phyloP scores from a whole-genome alignment of 2,113 vertebrate species.

The Rana temporaria region DNA sequence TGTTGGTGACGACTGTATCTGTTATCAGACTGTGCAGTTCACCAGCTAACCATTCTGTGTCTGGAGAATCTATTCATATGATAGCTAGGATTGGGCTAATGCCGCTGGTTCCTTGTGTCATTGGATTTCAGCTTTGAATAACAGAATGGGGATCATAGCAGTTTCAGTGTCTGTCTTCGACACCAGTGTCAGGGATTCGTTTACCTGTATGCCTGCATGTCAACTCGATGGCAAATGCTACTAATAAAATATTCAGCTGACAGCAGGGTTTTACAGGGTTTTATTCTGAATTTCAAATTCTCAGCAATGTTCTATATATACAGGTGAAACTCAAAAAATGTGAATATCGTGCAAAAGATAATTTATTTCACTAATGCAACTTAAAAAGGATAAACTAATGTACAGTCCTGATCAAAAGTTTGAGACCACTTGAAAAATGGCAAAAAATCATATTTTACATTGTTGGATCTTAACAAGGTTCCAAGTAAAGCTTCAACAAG shows the following conservation, averaged over 20 bases:
- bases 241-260: constrained; percentile 24
- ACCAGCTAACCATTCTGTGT: not conserved
- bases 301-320: too few relatives aligned
- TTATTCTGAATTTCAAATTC: too few relatives aligned
- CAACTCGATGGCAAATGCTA: not conserved
- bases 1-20: constrained; percentile 4
- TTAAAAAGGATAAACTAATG: too few relatives aligned
- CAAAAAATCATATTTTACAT: too few relatives aligned
- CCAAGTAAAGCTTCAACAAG: too few relatives aligned
- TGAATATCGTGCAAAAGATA: too few relatives aligned
- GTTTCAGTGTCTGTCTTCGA: not conserved
- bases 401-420: too few relatives aligned
- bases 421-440: too few relatives aligned
- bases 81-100: not conserved
- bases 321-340: too few relatives aligned
- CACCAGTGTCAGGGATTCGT: constrained; percentile 8
- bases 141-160: constrained; percentile 1
- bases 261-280: too few relatives aligned
- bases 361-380: too few relatives aligned
- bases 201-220: constrained; percentile 8
- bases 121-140: constrained; percentile 28
- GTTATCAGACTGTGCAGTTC: not conserved
- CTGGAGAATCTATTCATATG: not conserved
- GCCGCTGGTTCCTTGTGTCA: not conserved
- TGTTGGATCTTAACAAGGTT: too few relatives aligned